phyloP scores from a whole-genome alignment of 37 sponge, comb jelly and placozoan genomes.

The Halisarca cf. caerulea region DNA sequence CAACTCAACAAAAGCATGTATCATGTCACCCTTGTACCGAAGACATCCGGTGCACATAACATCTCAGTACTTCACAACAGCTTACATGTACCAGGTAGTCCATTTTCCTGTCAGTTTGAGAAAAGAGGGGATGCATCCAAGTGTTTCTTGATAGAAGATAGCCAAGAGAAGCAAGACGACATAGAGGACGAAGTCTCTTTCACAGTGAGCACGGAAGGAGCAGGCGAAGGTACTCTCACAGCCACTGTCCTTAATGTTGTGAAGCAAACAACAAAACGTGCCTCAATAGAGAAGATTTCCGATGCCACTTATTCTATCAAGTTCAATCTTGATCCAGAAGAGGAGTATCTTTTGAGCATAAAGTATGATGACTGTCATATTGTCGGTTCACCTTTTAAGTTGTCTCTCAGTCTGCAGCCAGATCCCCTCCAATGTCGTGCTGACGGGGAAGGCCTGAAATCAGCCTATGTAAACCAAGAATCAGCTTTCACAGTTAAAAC shows the following conservation, averaged over 20 bases:
- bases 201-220: slow-evolving; percentile 60
- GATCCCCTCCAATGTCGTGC: slow-evolving; percentile 51
- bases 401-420: slow-evolving; percentile 51
- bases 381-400: slow-evolving; percentile 83
- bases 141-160: slow-evolving; percentile 60
- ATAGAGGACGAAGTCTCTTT: slow-evolving; percentile 41
- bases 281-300: slow-evolving; percentile 26
- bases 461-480: slow-evolving; percentile 30
- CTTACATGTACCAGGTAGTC: slow-evolving; percentile 82
- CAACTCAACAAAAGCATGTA: slow-evolving; percentile 36
- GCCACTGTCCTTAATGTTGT: slow-evolving; percentile 46
- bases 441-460: slow-evolving; percentile 68
- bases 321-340: slow-evolving; percentile 47
- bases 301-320: slow-evolving; percentile 40
- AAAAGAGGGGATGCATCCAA: slow-evolving; percentile 65
- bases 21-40: slow-evolving; percentile 64
- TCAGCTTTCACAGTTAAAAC: slow-evolving; percentile 56
- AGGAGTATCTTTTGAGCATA: slow-evolving; percentile 61
- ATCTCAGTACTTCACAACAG: slow-evolving; percentile 59
- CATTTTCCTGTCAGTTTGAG: slow-evolving; percentile 64
- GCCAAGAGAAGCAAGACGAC: slow-evolving; percentile 22
- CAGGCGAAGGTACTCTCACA: slow-evolving; percentile 72
- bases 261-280: slow-evolving; percentile 22
- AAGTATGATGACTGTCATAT: slow-evolving; percentile 80
- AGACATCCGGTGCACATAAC: slow-evolving; percentile 48